Evolutionary conservation across 1,140 invertebrate genomes (phyloP).

Genomic region (Protaetia brevitarsis): DNA sequence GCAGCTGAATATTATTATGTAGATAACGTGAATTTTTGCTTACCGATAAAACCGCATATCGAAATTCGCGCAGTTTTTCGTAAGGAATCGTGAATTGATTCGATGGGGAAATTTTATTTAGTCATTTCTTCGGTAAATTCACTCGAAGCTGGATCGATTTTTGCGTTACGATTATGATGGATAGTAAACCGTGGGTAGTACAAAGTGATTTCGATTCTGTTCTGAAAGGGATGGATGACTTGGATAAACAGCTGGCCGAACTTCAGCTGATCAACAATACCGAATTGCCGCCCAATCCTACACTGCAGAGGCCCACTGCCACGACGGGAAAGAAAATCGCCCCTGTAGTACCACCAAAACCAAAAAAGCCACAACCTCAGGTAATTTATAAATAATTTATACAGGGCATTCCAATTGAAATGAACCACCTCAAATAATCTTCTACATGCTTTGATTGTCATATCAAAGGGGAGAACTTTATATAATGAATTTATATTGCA

Average conservation of each 20-base stretch:
- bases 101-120: no score
- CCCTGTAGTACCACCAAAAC: conserved; percentile 75
- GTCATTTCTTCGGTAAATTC: no score
- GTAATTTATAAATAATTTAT: conserved; percentile 43
- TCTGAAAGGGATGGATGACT: conserved; percentile 51
- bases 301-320: conserved; percentile 44
- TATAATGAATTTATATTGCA: no score
- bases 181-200: background rate
- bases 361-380: conserved; percentile 69
- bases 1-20: background rate
- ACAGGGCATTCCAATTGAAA: background rate
- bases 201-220: conserved; percentile 5
- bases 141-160: no score
- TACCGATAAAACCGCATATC: background rate
- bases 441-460: no score
- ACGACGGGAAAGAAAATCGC: conserved; percentile 62
- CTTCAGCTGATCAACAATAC: conserved; percentile 55
- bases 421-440: no score
- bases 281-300: conserved; percentile 54
- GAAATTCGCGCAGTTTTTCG: no score
- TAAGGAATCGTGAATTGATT: no score
- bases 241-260: conserved; percentile 58
- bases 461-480: no score
- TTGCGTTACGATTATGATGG: no score
- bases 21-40: background rate